A percentile compares a stretch with the other conserved stretches of the same genome.
Evolutionary conservation across 1,140 invertebrate species (phyloP).

Genomic region (Hirudo medicinalis): DNA sequence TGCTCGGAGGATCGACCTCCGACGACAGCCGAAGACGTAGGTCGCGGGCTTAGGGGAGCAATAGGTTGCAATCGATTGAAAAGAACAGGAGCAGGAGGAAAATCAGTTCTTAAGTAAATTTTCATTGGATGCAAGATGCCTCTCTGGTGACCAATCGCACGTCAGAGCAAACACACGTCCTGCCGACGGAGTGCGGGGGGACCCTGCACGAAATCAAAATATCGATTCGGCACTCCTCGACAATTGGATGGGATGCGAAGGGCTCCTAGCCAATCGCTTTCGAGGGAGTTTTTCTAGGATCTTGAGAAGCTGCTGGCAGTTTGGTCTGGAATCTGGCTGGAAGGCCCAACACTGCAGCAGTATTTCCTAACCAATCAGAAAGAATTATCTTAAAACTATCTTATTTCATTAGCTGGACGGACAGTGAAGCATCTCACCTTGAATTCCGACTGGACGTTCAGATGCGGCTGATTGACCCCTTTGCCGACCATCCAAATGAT

Average conservation of each 20-base stretch:
- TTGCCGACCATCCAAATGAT: slow-evolving; percentile 95
- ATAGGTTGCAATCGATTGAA: too few species aligned
- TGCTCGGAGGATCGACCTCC: too few species aligned
- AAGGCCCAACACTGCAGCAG: slow-evolving; percentile 92
- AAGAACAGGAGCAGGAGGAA: too few species aligned
- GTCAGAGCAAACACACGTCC: background rate
- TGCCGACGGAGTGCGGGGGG: too few species aligned
- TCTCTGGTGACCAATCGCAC: background rate
- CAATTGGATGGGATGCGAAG: slow-evolving; percentile 67
- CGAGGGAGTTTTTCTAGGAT: slow-evolving; percentile 72
- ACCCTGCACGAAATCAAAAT: slow-evolving; percentile 16
- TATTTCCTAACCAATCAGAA: slow-evolving; percentile 58
- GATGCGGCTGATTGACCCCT: slow-evolving; percentile 86
- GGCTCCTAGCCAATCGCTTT: slow-evolving; percentile 83
- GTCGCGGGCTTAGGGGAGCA: too few species aligned
- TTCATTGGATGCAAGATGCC: too few species aligned
- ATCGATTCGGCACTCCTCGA: slow-evolving; percentile 37
- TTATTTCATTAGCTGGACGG: background rate
- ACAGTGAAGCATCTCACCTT: slow-evolving; percentile 55
- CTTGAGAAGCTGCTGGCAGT: slow-evolving; percentile 70
- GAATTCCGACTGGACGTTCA: slow-evolving; percentile 86
- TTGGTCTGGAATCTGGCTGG: slow-evolving; percentile 64
- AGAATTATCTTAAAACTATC: background rate
- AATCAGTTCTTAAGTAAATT: too few species aligned
- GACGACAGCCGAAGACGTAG: too few species aligned